Base-by-base conservation (phyloP, 2,888 invertebrate genomes). In the Phaedon cochleariae region DNA sequence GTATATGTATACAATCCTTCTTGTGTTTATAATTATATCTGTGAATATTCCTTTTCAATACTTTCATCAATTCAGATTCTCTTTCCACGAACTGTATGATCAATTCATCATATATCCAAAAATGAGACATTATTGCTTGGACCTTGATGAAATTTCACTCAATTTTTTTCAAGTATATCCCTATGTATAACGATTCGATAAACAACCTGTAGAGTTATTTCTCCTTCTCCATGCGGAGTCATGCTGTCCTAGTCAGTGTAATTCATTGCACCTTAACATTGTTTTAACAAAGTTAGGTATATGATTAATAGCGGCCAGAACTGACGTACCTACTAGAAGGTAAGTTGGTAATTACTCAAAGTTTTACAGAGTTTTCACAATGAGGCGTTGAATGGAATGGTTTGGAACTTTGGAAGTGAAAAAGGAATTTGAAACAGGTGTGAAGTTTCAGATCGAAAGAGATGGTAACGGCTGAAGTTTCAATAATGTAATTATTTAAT, bases 271-370 rank as follows among this genome's bases (percentile, higher is more conserved):
- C 59, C 57, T 53, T 62, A 62, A 62, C 60, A 60, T 57, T 68
- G 59, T 62, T 68, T 62, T 57, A 69, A 51, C 69, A 59, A 69
- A 69, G 69, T 69, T n/a, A n/a, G n/a, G n/a, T 69, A 53, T 66
- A 69, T 69, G 69, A 69, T 66, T 69, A 69, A 69, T 69, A 69
- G 62, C 64, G 26, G 52, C 59, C 49, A 62, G 62, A 61, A 66
- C 26, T 66, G 69, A 64, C 59, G 62, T n/a, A n/a, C n/a, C n/a
- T 62, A 64, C 64, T 69, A 66, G 66, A 69, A 69, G 69, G 69
- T 69, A 69, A 69, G 69, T 69, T 69, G 53, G 60, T 66, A 69
- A 69, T 69, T 69, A 59, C 69, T 69, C 55, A 46, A 59, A 63
- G 66, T 66, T 64, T 69, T 64, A 54, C 45, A 21, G 61, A 69